These are phyloP conservation scores for Tachina grossa DNA, from an alignment of 2,888 invertebrate species.

Conservation along the genomic window DNA sequence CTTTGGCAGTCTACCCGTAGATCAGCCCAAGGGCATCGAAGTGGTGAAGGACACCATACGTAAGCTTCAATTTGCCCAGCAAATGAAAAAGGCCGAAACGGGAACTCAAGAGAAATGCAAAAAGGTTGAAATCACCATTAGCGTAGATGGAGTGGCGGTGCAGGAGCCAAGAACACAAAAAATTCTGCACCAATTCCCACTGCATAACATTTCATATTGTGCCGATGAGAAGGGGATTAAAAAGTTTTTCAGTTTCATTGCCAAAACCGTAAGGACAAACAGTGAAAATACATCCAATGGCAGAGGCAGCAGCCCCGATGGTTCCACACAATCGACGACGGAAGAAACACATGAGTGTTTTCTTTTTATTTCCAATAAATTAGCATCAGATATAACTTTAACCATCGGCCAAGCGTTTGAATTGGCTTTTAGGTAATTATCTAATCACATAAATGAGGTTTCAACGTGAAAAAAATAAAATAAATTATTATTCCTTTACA, in stretches of 20 bases:
- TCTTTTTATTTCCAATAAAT: conserved; percentile 98
- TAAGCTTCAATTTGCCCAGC: conserved; percentile 96
- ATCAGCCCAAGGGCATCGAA: conserved; percentile 98
- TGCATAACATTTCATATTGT: conserved; percentile 99
- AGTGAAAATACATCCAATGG: conserved; percentile 69
- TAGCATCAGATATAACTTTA: conserved; percentile 98
- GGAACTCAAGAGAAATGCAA: conserved; percentile 91
- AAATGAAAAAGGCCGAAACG: conserved; percentile 94
- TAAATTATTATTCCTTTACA: conserved; percentile 80
- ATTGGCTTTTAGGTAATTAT: conserved; percentile 91
- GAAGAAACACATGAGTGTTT: conserved; percentile 96
- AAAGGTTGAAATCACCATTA: conserved; percentile 97
- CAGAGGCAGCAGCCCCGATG: conserved; percentile 65
- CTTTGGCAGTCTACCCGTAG: conserved; percentile 96
- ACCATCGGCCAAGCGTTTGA: conserved; percentile 99
- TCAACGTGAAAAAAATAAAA: background rate
- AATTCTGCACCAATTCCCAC: conserved; percentile 96
- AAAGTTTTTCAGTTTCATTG: conserved; percentile 90
- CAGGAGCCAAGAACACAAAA: conserved; percentile 89
- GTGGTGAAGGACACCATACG: conserved; percentile 98
- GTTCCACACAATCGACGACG: conserved; percentile 78
- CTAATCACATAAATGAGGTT: no score
- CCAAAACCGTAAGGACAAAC: conserved; percentile 77
- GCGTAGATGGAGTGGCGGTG: conserved; percentile 97
- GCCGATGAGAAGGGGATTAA: conserved; percentile 99